phyloP scores from a whole-genome alignment of 2,888 invertebrate genomes.

The Temnothorax rugatulus region DNA sequence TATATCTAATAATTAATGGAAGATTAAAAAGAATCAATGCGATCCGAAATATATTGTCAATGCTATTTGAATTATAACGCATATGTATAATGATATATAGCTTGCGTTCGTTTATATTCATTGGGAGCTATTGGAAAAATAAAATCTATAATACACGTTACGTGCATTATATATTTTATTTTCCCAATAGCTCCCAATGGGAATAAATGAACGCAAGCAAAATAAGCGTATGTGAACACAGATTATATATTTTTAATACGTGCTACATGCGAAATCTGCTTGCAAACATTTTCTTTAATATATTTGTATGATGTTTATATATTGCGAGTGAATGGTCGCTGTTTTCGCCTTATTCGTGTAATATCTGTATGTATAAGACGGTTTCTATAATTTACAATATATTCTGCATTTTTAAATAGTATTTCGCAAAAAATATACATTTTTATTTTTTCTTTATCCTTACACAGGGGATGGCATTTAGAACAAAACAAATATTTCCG shows the following conservation, averaged over 20 bases:
- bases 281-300: slow-evolving; percentile 81
- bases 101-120: no score
- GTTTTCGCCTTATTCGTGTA: slow-evolving; percentile 75
- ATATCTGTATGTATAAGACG: slow-evolving; percentile 77
- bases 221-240: slow-evolving; percentile 65
- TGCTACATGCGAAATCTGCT: slow-evolving; percentile 76
- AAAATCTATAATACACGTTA: no score
- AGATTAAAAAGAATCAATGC: slow-evolving; percentile 62
- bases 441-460: slow-evolving; percentile 62
- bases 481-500: neutral
- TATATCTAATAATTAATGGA: slow-evolving; percentile 72
- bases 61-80: slow-evolving; percentile 68
- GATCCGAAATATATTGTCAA: slow-evolving; percentile 65
- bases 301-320: slow-evolving; percentile 83
- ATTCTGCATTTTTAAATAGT: slow-evolving; percentile 76
- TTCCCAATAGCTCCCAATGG: no score
- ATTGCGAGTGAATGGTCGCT: slow-evolving; percentile 74
- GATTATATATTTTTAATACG: slow-evolving; percentile 82
- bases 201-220: no score
- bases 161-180: no score
- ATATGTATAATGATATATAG: slow-evolving; percentile 45
- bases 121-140: no score
- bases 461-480: neutral
- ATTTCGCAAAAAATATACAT: slow-evolving; percentile 70
- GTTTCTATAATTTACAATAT: slow-evolving; percentile 76